Percentiles rank a stretch among this genome's conserved stretches.
Conservation (phyloP, 2,113 vertebrate species). For the Eublepharis macularius region DNA sequence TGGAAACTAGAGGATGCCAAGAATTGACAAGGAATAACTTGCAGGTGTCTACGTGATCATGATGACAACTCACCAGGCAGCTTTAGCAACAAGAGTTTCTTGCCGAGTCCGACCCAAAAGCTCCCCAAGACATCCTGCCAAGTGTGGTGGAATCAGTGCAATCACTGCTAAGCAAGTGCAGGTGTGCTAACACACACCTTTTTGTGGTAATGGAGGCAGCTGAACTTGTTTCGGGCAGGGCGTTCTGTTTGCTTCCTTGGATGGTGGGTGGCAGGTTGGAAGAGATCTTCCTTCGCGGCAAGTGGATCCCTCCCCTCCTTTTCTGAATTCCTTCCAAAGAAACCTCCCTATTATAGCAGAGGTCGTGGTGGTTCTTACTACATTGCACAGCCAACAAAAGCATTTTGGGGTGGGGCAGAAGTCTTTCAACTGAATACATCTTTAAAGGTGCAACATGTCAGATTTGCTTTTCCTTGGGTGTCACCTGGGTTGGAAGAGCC, state of each 20-base stretch:
- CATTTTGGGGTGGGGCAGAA: background rate
- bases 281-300: background rate
- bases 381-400: background rate
- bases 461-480: background rate
- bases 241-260: background rate
- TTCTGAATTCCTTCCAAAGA: background rate
- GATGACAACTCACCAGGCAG: conserved; percentile 14
- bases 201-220: rapidly evolving
- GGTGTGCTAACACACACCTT: conserved; percentile 1
- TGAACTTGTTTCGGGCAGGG: background rate
- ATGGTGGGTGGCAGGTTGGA: background rate
- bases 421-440: background rate
- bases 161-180: conserved; percentile 5
- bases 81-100: conserved; percentile 42
- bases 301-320: background rate
- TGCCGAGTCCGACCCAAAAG: background rate
- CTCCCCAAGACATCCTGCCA: conserved; percentile 43
- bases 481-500: background rate
- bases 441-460: background rate
- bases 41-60: no score
- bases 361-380: background rate
- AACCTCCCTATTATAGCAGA: background rate
- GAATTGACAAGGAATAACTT: background rate
- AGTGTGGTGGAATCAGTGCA: conserved; percentile 1
- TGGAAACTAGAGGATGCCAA: background rate